Base-by-base conservation (phyloP, 1,140 invertebrate genomes). In the Aphelenchoides besseyi region DNA sequence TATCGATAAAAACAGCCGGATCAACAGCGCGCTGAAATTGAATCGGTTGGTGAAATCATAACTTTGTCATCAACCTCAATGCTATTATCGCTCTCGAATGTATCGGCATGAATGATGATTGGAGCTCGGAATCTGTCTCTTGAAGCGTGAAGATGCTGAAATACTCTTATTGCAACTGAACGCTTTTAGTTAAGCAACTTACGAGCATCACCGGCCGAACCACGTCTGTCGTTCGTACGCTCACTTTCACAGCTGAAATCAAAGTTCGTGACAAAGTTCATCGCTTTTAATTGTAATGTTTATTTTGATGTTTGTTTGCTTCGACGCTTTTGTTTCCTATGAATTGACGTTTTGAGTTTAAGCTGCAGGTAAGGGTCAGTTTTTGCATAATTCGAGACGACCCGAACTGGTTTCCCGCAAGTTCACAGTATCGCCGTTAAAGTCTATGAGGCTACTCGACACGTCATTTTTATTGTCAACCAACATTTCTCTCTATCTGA, bases 141-240 rank as follows among this genome's bases (percentile, higher is more conserved):
- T 41, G 76, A 78, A n/a, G 76, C 76, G 64, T 78, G 74, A 18
- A 78, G 53, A 67, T 78, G 76, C 37, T 70, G 76, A 23, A 77
- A 41, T 1, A 77, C 76, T 2, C 74, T n/a, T 41, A 5, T 41
- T 41, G n/a, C 37, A n/a, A n/a, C 37, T 41, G n/a, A 41, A 41
- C n/a, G 37, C 37, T 41, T 41, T 8, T 5, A 41, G 37, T 41
- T 41, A 41, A 41, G n/a, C n/a, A n/a, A n/a, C n/a, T n/a, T n/a
- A n/a, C n/a, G 41, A 48, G 67, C 0, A 69, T 18, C 1, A 26
- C 5, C 1, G 12, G 72, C 30, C 74, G 29, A 16, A 70, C 61
- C 29, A 75, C 74, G 54, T 75, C 75, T 28, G 78, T 77, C 8
- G 78, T 71, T 62, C 75, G 64, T 9, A 78, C 74, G 52, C 63